Base-by-base conservation (phyloP, 2,888 invertebrate species). In the Pristionchus exspectatus region DNA sequence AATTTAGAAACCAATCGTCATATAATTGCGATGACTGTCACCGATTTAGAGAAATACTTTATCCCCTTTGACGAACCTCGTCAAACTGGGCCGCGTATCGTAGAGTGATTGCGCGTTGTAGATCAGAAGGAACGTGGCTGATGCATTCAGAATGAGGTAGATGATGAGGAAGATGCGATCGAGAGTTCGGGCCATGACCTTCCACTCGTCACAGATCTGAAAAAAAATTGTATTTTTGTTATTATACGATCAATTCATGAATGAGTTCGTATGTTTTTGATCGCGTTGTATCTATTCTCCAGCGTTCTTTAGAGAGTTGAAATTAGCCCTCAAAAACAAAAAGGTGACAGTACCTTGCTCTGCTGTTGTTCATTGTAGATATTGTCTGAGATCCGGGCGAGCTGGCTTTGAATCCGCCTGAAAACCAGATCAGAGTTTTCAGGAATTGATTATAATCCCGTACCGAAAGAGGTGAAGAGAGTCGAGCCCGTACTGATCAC, bases 121-220 rank as follows among this genome's bases (percentile, higher is more conserved):
- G 4, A 89, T 89, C 4, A 89, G 21, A 0, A 81, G n/a, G n/a
- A 89, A n/a, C 12, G 89, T 92, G 18, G 92, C 92, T 16, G 90
- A 90, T 63, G 90, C 90, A 84, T 91, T 92, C 21, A 92, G 88
- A 33, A 92, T 83, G 21, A 93, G 59, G 88, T 91, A 93, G 27
- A 93, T 59, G 54, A 92, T 91, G 24, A 93, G 90, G 77, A 92
- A 93, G 77, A 93, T 89, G 27, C 93, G 90, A 63, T 93, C 92
- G 85, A 93, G 91, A 0, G 92, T 92, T n/a, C 92, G 86, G 0
- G 92, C 91, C 93, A 93, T 93, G n/a, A 93, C 81, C 30, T 91
- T 90, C 93, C 93, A 93, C 83, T 93, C 93, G 72, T 93, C 93
- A 0, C 92, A 92, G 44, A 93, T 92, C 93, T 93, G 90, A 2